A percentile compares a stretch with the other conserved stretches of the same genome.
Evolutionary conservation across 2,888 invertebrate species (phyloP).

Genomic region (Bhutanitis thaidina): DNA sequence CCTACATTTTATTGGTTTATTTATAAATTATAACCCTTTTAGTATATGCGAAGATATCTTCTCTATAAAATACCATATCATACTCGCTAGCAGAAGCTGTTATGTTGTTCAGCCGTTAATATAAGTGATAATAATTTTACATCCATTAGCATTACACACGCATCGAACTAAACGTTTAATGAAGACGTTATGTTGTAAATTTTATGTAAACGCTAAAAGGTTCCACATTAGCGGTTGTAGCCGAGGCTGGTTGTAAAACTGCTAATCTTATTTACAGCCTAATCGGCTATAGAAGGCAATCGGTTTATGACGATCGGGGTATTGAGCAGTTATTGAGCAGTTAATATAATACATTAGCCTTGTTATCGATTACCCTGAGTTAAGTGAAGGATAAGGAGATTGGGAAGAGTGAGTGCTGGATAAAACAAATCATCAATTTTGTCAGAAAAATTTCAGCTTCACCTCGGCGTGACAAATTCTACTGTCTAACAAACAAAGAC

Average conservation of each 20-base stretch:
- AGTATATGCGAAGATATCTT: no score
- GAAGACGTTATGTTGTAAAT: constrained; percentile 40
- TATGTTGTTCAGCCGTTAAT: background rate
- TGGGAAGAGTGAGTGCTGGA: no score
- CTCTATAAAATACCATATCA: no score
- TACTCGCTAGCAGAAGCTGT: no score
- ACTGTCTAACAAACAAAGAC: no score
- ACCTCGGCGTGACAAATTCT: no score
- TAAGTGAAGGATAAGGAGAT: no score
- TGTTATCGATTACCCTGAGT: background rate
- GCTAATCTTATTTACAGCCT: constrained; percentile 38
- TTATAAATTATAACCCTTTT: background rate
- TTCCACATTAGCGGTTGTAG: constrained; percentile 31
- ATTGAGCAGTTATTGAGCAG: constrained; percentile 19
- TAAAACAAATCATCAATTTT: no score
- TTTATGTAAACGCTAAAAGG: constrained; percentile 50
- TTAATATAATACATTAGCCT: constrained; percentile 15
- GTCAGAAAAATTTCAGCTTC: no score
- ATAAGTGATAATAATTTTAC: constrained; percentile 6
- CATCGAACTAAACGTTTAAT: constrained; percentile 26
- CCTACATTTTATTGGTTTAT: no score
- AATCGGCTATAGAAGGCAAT: constrained; percentile 39
- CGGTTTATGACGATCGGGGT: constrained; percentile 24
- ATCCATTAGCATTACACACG: constrained; percentile 24
- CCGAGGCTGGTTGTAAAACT: constrained; percentile 26